Evolutionary conservation across 2,888 invertebrate species (phyloP).

Genomic region (Phyto melanocephala): DNA sequence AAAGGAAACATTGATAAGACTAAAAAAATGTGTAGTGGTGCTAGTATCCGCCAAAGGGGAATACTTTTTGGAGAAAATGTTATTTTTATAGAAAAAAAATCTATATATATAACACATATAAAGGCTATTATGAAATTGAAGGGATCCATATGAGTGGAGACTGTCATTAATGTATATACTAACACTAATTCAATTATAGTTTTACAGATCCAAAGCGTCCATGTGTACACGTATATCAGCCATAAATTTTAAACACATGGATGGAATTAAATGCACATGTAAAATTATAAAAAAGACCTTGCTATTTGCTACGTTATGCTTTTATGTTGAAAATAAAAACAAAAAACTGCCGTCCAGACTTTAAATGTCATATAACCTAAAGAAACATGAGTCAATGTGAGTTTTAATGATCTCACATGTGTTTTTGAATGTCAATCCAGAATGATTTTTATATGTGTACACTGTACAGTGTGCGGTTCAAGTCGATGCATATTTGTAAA

Average conservation of each 20-base stretch:
- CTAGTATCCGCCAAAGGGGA: constrained; percentile 48
- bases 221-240: not conserved
- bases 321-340: constrained; percentile 12
- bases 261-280: constrained; percentile 11
- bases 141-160: constrained; percentile 59
- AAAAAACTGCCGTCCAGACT: constrained; percentile 25
- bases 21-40: constrained; percentile 8
- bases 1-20: not conserved
- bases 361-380: not conserved
- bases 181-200: not conserved
- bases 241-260: constrained; percentile 30
- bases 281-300: constrained; percentile 49
- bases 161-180: constrained; percentile 16
- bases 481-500: not conserved
- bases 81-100: not conserved
- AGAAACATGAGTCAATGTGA: constrained; percentile 25
- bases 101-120: too few relatives aligned
- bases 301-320: constrained; percentile 34
- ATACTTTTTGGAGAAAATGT: constrained; percentile 27
- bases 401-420: constrained; percentile 42
- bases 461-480: not conserved
- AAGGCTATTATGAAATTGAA: constrained; percentile 33
- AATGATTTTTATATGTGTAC: constrained; percentile 29
- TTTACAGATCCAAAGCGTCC: too few relatives aligned
- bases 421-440: constrained; percentile 53